Percentiles rank a stretch among this genome's conserved stretches.
phyloP scores from a whole-genome alignment of 1,140 invertebrate species.

The Augochlora pura region DNA sequence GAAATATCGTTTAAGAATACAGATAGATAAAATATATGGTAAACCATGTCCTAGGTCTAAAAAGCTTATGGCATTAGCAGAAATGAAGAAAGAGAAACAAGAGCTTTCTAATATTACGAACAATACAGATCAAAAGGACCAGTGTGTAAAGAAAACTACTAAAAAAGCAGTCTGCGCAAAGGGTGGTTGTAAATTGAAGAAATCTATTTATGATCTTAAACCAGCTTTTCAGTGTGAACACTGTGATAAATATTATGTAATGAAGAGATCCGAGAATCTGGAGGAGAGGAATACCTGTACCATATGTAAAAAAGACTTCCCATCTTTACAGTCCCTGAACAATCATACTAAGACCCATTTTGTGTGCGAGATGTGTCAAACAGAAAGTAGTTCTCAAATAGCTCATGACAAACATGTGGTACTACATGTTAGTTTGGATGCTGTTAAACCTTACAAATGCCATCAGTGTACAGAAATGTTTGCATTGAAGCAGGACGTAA shows the following conservation, averaged over 20 bases:
- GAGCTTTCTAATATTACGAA: not conserved
- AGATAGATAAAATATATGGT: conserved; percentile 72
- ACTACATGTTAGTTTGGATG: conserved; percentile 65
- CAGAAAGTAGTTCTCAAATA: conserved; percentile 61
- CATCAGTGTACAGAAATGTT: conserved; percentile 69
- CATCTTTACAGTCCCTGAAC: conserved; percentile 52
- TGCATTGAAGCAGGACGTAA: conserved; percentile 60
- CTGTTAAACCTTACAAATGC: conserved; percentile 69
- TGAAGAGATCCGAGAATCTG: conserved; percentile 23
- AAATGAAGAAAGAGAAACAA: conserved; percentile 19
- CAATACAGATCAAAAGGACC: not conserved
- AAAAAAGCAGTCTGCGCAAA: conserved; percentile 34
- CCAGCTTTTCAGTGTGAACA: conserved; percentile 54
- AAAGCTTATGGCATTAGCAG: conserved; percentile 21
- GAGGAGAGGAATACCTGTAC: conserved; percentile 47
- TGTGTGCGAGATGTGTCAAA: conserved; percentile 68
- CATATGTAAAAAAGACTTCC: conserved; percentile 54
- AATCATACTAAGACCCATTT: conserved; percentile 68
- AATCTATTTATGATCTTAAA: conserved; percentile 42
- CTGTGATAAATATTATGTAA: conserved; percentile 50
- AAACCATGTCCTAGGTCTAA: conserved; percentile 62
- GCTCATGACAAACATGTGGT: conserved; percentile 65
- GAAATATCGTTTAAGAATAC: conserved; percentile 70
- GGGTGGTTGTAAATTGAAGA: conserved; percentile 53
- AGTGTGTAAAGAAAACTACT: not conserved